Base-by-base conservation (phyloP, 2,113 vertebrate species). In the Nymphicus hollandicus region DNA sequence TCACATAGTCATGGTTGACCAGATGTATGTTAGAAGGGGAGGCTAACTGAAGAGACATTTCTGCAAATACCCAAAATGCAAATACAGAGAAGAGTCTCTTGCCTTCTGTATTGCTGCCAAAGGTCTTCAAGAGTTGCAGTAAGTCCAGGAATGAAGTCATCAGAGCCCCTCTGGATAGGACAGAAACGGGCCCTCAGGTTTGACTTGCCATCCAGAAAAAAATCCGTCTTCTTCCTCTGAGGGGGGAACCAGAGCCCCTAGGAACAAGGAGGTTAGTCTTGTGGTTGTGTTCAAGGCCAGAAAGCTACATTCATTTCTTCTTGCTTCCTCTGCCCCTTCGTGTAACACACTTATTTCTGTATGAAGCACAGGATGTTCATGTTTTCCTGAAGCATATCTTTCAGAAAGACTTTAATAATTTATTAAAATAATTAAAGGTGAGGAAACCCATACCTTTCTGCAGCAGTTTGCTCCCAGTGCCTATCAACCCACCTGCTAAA, bases 341-440 rank as follows among this genome's bases (percentile, higher is more conserved):
- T 85, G 19, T 82, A 88, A 56, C 49, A 25, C 39, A 43, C 43
- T 74, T 52, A 60, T 73, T 76, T 91, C 80, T 63, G 25, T 64
- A n/a, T 12, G 1, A 88, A 77, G 70, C 78, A 88, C 44, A 61
- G 79, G 79, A 88, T 61, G 63, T 95, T 93, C 85, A 8, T 60
- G 58, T 93, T 94, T 95, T 71, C 86, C 92, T 90, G 86, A 80
- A 95, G 94, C 41, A 17, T 37, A 25, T 83, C 37, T 85, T 96
- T 96, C 88, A 93, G 82, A 86, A 70, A 65, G 13, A 65, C 41
- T 93, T 95, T 66, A 94, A 90, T 90, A 96, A 96, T 94, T 90
- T 53, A 94, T 90, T 65, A 37, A 74, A 95, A 95, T 94, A 93
- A 88, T 93, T 93, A 77, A 82, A 71, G 63, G 22, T 65, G 68